Evolutionary conservation across 1,140 invertebrate species (phyloP), one percentile per base, ranked within the genome.

Genomic region (Polyergus mexicanus): DNA sequence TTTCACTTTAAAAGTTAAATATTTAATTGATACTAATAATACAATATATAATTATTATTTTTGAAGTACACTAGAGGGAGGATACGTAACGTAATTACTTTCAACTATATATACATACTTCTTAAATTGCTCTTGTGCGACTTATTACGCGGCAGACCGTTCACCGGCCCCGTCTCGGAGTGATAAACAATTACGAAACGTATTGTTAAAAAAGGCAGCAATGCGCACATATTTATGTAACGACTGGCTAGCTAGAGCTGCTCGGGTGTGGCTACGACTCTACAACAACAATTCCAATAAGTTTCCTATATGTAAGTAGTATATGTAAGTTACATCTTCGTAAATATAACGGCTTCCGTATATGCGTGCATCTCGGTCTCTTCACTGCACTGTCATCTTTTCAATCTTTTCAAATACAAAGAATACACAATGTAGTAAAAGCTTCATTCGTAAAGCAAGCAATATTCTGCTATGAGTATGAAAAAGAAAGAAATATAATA

Each of bases 231-330:
- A 91, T 94, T 94, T 93, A 93, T 93, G 92, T 93, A 94, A 94
- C 90, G 86, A 89, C 85, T 85, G 58, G 71, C 35, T 51, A 56
- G 51, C 51, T 51, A 35, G 22, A 51, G 51, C 69, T 58, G 38
- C 38, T 72, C 25, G 60, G 19, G 66, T 72, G 89, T 91, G 87
- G 84, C 89, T 89, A 88, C 83, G 88, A 88, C 72, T 72, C 89
- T 93, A 92, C 93, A 93, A 93, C 89, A 91, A 91, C 90, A 91
- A 92, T 88, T 92, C 88, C 88, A 93, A 92, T 92, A 91, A 89
- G 87, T 92, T 93, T 92, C 92, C 51, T 93, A 28, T 28, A 28
- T 28, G 25, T 28, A 28, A 28, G 25, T 28, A 89, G 90, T 51
- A 1, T 32, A 32, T 32, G 32, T 89, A 88, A 90, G 81, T 90